A percentile compares a stretch with the other conserved stretches of the same genome.
phyloP scores from a whole-genome alignment of 2,113 vertebrate species.

The Orientallactaga bullata region DNA sequence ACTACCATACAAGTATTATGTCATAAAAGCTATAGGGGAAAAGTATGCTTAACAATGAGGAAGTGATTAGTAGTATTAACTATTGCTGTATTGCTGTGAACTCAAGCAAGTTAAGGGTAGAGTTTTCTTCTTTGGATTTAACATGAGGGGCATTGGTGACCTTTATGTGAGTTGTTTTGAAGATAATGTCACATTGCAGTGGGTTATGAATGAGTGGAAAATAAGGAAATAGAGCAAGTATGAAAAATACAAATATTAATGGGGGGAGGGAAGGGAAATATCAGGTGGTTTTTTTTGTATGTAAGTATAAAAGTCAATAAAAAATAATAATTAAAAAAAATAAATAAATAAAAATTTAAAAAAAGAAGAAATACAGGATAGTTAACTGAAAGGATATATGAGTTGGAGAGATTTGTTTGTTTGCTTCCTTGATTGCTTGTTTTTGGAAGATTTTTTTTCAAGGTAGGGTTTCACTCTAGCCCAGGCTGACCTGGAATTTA shows the following conservation, averaged over 20 bases:
- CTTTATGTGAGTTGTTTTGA: constrained; percentile 37
- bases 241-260: no score
- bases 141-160: constrained; percentile 26
- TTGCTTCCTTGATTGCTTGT: constrained; percentile 41
- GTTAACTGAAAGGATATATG: constrained; percentile 34
- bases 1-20: background rate
- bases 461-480: no score
- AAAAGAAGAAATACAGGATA: constrained; percentile 20
- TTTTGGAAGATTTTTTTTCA: background rate
- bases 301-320: no score
- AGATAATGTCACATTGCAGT: constrained; percentile 34
- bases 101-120: constrained; percentile 29
- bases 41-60: background rate
- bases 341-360: no score
- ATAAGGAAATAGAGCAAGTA: background rate
- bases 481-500: no score
- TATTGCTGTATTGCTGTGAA: constrained; percentile 1
- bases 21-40: constrained; percentile 44
- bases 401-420: constrained; percentile 35
- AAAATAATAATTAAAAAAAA: no score
- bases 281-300: no score
- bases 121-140: constrained; percentile 26
- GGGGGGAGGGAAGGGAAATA: no score
- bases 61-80: background rate
- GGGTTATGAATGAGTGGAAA: constrained; percentile 42